Conservation (phyloP, 1,140 invertebrate species). For the Venturia canescens region DNA sequence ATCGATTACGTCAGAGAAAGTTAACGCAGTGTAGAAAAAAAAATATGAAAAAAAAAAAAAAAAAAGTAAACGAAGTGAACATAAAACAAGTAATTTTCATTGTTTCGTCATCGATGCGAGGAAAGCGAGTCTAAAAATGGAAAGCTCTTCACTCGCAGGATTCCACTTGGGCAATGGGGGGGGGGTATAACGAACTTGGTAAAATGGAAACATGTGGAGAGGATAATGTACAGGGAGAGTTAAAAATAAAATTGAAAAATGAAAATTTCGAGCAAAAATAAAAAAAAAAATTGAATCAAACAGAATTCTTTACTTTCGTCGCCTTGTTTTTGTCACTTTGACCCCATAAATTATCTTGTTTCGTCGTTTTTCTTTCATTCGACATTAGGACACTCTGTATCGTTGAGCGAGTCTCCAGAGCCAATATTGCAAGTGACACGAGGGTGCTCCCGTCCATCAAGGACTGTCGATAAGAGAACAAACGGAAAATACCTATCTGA, state of each 20-base stretch:
- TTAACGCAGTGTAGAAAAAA: background rate
- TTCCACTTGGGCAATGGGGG: slow-evolving; percentile 13
- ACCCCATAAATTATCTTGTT: no score
- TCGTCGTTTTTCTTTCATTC: no score
- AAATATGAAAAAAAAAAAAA: slow-evolving; percentile 1
- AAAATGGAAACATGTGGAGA: background rate
- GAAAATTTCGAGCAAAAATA: no score
- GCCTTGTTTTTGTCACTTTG: no score
- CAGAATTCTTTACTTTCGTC: no score
- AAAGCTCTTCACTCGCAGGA: background rate
- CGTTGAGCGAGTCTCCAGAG: background rate
- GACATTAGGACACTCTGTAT: no score
- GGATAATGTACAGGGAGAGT: no score
- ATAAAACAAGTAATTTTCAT: slow-evolving; percentile 19
- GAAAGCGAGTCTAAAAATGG: slow-evolving; percentile 4
- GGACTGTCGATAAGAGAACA: slow-evolving; percentile 10
- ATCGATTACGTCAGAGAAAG: background rate
- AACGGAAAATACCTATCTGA: background rate
- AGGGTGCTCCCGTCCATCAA: background rate
- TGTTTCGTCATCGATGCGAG: slow-evolving; percentile 7
- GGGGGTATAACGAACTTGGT: slow-evolving; percentile 22
- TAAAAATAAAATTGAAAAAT: no score
- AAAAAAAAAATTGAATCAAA: no score
- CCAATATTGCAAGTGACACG: background rate
- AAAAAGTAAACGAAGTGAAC: slow-evolving; percentile 8